Base-by-base conservation (phyloP, 2,113 vertebrate genomes). In the Poeciliopsis occidentalis region DNA sequence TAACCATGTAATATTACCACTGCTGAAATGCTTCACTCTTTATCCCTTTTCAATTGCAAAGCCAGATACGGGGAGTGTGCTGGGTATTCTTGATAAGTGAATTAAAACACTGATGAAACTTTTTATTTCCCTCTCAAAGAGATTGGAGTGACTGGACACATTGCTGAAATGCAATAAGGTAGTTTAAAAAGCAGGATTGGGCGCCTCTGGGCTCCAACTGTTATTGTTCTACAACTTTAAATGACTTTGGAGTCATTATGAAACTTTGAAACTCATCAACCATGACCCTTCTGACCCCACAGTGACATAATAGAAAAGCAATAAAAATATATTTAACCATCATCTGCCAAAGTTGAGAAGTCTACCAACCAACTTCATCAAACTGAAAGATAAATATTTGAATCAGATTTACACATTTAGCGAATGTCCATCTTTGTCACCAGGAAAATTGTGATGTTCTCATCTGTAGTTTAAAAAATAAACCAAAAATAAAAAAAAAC, bases 11-110 rank as follows among this genome's bases (percentile, higher is more conserved):
- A 90, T 90, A 90, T 86, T 85, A 83, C 82, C 76, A 62, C 39
- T 30, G 71, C 69, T 75, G 85, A 84, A 89, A 87, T 68, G 78
- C 73, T 76, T 80, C 84, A 73, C 79, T 80, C 85, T 69, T 80
- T 80, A 89, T 88, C 81, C 76, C 71, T 69, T 85, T 88, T 88
- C 85, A 88, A 87, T 89, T 80, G 89, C 71, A 67, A 73, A 63
- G 65, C 76, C 19, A 60, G 85, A 87, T 85, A 88, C 27, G 54
- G 75, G 79, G 78, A 62, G 76, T 76, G 82, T 69, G 54, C 64
- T 71, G 81, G 85, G 82, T 73, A 69, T 87, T 75, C 82, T 71
- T 84, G 71, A 81, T 87, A 89, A 88, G 81, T 87, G 69, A 92
- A 92, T 88, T 80, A 88, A 60, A 67, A 63, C 44, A 78, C 24